Base-by-base conservation (phyloP, 2,113 vertebrate species). In the Cephalopterus ornatus region DNA sequence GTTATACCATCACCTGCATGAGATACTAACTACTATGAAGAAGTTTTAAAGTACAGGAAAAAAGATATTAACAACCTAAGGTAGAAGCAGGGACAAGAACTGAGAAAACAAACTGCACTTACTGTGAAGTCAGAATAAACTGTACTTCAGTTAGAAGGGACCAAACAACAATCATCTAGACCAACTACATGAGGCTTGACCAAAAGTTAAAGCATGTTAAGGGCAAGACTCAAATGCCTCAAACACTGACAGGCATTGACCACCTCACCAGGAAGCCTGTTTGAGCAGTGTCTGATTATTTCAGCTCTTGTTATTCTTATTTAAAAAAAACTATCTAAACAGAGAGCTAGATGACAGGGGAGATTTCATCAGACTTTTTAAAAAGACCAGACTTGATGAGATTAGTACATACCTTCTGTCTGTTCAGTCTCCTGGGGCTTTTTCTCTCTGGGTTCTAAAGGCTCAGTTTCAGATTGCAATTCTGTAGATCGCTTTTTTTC, bases 401-500 rank as follows among this genome's bases (percentile, higher is more conserved):
- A 75, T 68, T 6, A 82, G 59, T 33, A 62, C 89, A 61, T 95
- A 98, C 98, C 98, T 97, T 97, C 93, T 76, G 39, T 55, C 46
- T 82, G 50, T 30, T 97, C 86, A 63, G 93, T 95, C 41, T 98
- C 98, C 76, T 98, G 96, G 35, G 86, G 67, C 58, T 95, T 46
- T 37, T 33, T 19, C 33, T 82, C 96, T 58, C 79, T 96, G 41
- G 95, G 63, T 74, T 93, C 97, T 91, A 96, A 58, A 37, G 94
- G 42, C 50, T 70, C 50, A 42, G 89, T 62, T 28, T 97, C 97
- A 55, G 96, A 97, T 14, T 27, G 85, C 9, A 80, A 35, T 70
- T 98, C 98, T 14, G 96, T 22, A 52, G 91, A 47, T 46, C 58
- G 95, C 66, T 95, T 99, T 88, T 88, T 97, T 88, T 99, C 99